These are phyloP conservation scores for Nothoprocta pentlandii DNA, from an alignment of 2,113 vertebrate species.

Conservation along the genomic window DNA sequence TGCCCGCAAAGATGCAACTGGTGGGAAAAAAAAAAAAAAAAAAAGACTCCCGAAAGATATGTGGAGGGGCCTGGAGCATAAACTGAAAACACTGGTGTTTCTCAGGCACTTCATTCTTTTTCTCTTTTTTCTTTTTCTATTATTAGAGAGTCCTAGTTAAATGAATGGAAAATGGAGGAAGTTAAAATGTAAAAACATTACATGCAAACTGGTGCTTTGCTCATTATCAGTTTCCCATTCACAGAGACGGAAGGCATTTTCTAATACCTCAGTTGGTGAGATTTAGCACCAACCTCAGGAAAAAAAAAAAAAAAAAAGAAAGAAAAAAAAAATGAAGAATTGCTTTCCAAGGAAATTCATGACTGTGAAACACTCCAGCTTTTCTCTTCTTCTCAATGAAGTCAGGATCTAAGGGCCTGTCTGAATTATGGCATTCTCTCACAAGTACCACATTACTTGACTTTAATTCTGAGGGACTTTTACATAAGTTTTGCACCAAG, in stretches of 20 bases:
- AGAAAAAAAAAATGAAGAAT: too few species aligned
- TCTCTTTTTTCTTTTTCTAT: too few species aligned
- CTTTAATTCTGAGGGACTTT: background rate
- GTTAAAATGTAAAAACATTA: background rate
- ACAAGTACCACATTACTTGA: background rate
- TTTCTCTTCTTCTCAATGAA: background rate
- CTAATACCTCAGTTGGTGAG: background rate
- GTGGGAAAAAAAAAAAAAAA: background rate
- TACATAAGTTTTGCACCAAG: background rate
- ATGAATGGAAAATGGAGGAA: background rate
- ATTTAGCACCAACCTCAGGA: background rate
- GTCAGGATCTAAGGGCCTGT: background rate
- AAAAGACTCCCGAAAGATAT: background rate
- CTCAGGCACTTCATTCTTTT: background rate
- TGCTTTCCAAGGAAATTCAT: background rate
- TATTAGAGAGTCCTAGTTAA: background rate
- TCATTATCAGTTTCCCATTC: background rate
- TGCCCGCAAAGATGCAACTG: background rate
- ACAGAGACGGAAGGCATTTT: background rate
- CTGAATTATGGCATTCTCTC: background rate
- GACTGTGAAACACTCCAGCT: background rate
- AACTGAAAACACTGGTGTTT: background rate
- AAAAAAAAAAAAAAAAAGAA: background rate
- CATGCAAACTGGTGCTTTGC: background rate
- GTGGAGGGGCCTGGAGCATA: background rate